Base-by-base conservation (phyloP, 2,797 vertebrate genomes). In the Eremophila alpestris region DNA sequence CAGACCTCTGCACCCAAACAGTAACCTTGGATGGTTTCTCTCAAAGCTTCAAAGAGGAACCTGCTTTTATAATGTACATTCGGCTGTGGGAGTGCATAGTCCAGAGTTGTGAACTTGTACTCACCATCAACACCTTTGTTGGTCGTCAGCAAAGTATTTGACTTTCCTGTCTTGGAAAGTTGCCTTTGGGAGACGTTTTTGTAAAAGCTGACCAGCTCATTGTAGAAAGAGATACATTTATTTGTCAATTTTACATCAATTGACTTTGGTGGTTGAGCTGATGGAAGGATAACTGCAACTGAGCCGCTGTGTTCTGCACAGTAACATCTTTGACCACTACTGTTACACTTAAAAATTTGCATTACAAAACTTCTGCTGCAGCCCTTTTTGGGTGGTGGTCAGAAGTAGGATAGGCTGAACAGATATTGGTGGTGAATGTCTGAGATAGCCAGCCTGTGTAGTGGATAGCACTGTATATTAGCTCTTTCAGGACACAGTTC, bases 401-500 rank as follows among this genome's bases (percentile, higher is more conserved):
- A 70, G 54, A 78, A 2, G 2, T 0, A 79, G 48, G 51, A 82
- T 51, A 38, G 55, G 36, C 29, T 48, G 48, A 59, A 84, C 14
- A 82, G 62, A 49, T 81, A 56, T 2, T 51, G 40, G 16, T 63
- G 46, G 70, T 51, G 70, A 87, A 65, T 40, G 32, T 41, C 40
- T 62, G 49, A 68, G 80, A 91, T 62, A 92, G 45, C 55, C 45
- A 68, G 20, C 8, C 13, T 32, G 10, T 49, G 58, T 38, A 55
- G 73, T 54, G 2, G 9, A 43, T 46, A 68, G 65, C 32, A 43
- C 32, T 89, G 51, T 41, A 3, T 73, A 85, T 63, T 91, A 84
- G 51, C 56, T 91, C 55, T 93, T 95, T 69, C 87, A 92, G 67
- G 51, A 79, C 67, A 62, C 43, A 89, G 89, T 89, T 93, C 85